A percentile compares a stretch with the other conserved stretches of the same genome.
These are phyloP conservation scores for Atrina japonica DNA, from an alignment of 2,888 invertebrate genomes.

Conservation along the genomic window DNA sequence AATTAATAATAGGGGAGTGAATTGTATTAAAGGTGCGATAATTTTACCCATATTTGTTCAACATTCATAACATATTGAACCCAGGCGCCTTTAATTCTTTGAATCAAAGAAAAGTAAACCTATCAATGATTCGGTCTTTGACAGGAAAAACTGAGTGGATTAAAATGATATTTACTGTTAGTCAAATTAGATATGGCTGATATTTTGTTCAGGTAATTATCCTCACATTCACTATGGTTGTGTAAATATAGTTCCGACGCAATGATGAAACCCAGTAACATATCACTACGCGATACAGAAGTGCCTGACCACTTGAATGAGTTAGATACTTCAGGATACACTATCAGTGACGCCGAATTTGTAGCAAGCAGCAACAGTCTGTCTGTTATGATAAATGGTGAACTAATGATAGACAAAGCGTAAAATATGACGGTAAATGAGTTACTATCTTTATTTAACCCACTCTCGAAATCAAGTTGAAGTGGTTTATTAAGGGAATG, in stretches of 20 bases:
- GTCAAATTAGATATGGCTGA: constrained; percentile 34
- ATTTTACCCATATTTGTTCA: constrained; percentile 30
- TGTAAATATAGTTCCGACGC: constrained; percentile 12
- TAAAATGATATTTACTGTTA: constrained; percentile 30
- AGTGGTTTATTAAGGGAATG: no score
- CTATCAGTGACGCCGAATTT: no score
- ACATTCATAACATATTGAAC: constrained; percentile 16
- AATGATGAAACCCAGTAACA: not conserved
- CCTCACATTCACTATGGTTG: constrained; percentile 29
- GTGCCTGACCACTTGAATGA: constrained; percentile 15
- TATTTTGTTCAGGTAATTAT: constrained; percentile 35
- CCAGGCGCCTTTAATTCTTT: constrained; percentile 29
- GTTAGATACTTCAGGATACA: constrained; percentile 9
- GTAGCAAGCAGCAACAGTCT: no score
- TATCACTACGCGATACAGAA: constrained; percentile 32
- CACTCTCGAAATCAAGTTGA: no score
- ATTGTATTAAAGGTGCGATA: constrained; percentile 40
- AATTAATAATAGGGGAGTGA: constrained; percentile 34
- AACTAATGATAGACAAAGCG: no score
- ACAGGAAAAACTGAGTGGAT: constrained; percentile 24
- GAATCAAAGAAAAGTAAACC: constrained; percentile 32
- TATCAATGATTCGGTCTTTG: constrained; percentile 21
- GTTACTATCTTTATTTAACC: no score
- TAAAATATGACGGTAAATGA: no score
- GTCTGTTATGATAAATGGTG: no score